Evolutionary conservation across 2,797 vertebrate genomes (phyloP), one percentile per base, ranked within the genome.

Genomic region (Tolypeutes matacus): DNA sequence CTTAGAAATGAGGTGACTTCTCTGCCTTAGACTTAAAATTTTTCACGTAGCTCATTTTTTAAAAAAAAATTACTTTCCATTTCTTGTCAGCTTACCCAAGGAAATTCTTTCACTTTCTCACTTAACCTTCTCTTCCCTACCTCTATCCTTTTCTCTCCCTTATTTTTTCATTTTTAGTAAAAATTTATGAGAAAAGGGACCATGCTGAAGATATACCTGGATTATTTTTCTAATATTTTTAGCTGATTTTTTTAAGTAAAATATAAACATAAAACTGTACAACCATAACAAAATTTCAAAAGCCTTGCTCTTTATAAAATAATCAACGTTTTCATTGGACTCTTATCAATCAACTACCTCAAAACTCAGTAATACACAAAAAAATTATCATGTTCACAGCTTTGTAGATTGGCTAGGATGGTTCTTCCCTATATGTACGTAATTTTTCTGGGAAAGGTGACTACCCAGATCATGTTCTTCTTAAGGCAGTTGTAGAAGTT

Each of bases 71-170:
- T 78, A 23, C 27, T 34, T 91, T 23, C 14, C 27, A 51, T 82
- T 70, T 94, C 34, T 86, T 78, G 15, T 18, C 69, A 86, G 49
- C 20, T 85, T 92, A 76, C 8, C 53, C 94, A 81, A 91, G 60
- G 77, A 42, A 34, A 12, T 73, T 91, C 39, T 92, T 93, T 87
- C 23, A 69, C 31, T 5, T 76, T 96, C 88, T 87, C 36, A 46
- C 17, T 29, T 53, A 73, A 17, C 12, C 18, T 53, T 85, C 89
- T 87, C 21, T n/a, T 46, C 46, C 8, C 13, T 14, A 11, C 23
- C 60, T 4, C 11, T 23, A 10, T 34, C 14, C 31, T 93, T 87
- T 93, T 84, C 29, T 86, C 15, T n/a, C 15, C 34, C 36, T 86
- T 29, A 65, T 82, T 83, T 10, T 62, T 80, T 92, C 18, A 80